Evolutionary conservation across 1,140 invertebrate species (phyloP).

Genomic region (Cheumatopsyche charites): DNA sequence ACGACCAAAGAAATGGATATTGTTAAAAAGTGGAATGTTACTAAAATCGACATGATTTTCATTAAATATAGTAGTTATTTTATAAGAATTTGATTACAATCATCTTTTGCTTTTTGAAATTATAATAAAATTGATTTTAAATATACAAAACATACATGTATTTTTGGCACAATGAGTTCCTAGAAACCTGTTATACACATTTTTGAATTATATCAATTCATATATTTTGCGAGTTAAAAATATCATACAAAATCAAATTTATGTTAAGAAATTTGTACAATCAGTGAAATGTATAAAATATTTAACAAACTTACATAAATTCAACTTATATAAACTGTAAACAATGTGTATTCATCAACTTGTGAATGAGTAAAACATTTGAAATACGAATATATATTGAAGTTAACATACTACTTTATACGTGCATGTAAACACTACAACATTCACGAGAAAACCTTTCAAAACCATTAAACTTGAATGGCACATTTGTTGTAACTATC

Average conservation of each 20-base stretch:
- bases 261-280: no score
- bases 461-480: conserved; percentile 26
- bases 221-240: no score
- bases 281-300: not conserved
- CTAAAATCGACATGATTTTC: no score
- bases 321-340: not conserved
- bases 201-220: not conserved
- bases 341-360: not conserved
- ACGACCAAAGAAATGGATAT: no score
- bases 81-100: no score
- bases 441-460: not conserved
- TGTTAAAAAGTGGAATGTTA: no score
- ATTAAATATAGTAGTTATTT: no score
- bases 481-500: conserved; percentile 18
- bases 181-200: not conserved
- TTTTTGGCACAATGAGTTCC: not conserved
- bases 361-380: not conserved
- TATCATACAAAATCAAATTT: no score
- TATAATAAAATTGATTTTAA: no score
- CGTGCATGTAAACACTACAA: no score
- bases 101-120: no score
- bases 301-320: not conserved
- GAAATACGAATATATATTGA: not conserved
- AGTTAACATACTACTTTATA: not conserved
- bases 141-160: no score